Percentiles rank a stretch among this genome's conserved stretches.
These are phyloP conservation scores for Oostethus manadensis DNA, from an alignment of 2,113 vertebrate genomes.

Conservation along the genomic window DNA sequence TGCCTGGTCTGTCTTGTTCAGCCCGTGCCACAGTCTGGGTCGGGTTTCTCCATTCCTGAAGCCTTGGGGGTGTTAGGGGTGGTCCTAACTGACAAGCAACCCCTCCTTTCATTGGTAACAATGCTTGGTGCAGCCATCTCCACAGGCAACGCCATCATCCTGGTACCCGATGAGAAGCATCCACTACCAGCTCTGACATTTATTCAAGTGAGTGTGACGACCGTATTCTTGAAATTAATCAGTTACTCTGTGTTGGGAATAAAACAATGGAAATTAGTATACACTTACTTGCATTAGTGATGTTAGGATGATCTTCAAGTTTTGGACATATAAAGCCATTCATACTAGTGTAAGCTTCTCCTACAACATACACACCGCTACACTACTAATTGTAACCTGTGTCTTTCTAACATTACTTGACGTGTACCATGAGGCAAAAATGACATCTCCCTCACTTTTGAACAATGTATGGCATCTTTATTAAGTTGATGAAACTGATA, in stretches of 20 bases:
- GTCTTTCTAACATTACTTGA: no score
- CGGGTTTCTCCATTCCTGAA: conserved; percentile 73
- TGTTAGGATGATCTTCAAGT: no score
- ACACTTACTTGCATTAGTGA: no score
- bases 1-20: conserved; percentile 33
- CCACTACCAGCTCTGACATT: conserved; percentile 78
- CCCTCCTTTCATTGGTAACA: conserved; percentile 81
- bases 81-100: conserved; percentile 74
- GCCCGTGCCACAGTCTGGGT: conserved; percentile 75
- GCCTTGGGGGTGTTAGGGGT: conserved; percentile 81
- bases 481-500: no score
- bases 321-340: no score
- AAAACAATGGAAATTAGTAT: not conserved
- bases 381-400: no score
- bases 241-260: not conserved
- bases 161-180: conserved; percentile 77
- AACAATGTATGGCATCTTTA: no score
- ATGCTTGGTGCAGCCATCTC: conserved; percentile 77
- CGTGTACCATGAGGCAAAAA: no score
- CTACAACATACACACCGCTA: no score
- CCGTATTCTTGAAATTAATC: not conserved
- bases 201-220: conserved; percentile 69
- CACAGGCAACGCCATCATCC: conserved; percentile 76
- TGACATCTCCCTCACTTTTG: no score
- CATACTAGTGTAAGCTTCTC: no score